A percentile compares a stretch with the other conserved stretches of the same genome.
phyloP scores from a whole-genome alignment of 2,888 invertebrate genomes.

The Vannuccia rotundouncinata region DNA sequence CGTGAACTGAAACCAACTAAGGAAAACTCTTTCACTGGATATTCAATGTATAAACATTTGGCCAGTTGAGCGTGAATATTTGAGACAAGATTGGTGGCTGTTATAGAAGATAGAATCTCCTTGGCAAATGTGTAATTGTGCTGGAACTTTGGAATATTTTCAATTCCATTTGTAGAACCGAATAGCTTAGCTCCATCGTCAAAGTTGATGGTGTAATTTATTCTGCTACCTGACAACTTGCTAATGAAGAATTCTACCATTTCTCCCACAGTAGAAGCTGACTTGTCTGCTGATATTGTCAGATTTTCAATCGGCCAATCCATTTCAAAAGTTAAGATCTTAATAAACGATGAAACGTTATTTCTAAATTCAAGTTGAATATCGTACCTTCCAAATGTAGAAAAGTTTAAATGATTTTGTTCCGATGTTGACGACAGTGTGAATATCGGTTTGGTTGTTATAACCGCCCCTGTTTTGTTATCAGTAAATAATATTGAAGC shows the following conservation, averaged over 20 bases:
- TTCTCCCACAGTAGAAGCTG: not conserved
- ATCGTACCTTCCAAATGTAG: not conserved
- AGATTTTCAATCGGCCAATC: constrained; percentile 3
- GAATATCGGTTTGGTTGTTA: no score
- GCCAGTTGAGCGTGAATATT: not conserved
- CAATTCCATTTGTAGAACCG: not conserved
- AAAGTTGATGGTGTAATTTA: not conserved
- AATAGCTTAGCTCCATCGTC: not conserved
- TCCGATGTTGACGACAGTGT: not conserved
- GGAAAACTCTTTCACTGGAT: not conserved
- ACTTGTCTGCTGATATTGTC: not conserved
- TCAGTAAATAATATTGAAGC: not conserved
- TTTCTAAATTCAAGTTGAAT: not conserved
- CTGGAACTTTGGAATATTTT: not conserved
- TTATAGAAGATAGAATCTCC: not conserved
- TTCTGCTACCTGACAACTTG: not conserved
- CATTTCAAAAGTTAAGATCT: not conserved
- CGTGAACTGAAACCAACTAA: not conserved
- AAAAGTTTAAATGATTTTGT: not conserved
- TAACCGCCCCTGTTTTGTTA: not conserved
- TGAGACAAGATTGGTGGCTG: not conserved
- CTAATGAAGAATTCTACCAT: not conserved
- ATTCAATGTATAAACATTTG: not conserved
- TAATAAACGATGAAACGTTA: not conserved
- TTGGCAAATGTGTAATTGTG: not conserved